These are phyloP conservation scores for Montipora sp. DNA, from an alignment of 64 coral and sea anemone species.

Conservation along the genomic window DNA sequence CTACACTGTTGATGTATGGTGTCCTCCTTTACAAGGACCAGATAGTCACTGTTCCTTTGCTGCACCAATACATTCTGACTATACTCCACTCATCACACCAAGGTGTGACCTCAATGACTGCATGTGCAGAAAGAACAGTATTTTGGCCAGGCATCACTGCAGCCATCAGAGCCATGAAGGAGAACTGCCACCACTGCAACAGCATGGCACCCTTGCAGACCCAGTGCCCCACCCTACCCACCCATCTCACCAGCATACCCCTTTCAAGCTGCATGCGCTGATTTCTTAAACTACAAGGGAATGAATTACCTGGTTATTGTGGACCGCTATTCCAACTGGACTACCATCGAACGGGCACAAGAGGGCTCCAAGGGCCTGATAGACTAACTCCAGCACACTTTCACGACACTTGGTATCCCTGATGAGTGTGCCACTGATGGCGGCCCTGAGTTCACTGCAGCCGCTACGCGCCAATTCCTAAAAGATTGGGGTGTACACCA, in stretches of 20 bases:
- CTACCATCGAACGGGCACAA: neutral
- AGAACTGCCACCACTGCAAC: neutral
- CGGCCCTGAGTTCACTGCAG: conserved; percentile 18
- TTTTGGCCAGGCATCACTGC: no score
- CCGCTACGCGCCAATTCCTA: neutral
- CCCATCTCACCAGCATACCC: neutral
- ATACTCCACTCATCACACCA: no score
- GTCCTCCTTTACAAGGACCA: no score
- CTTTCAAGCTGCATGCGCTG: neutral
- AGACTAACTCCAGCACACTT: neutral
- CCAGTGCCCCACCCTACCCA: neutral
- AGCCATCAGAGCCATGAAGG: no score
- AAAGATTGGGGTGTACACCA: conserved; percentile 43
- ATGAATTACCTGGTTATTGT: conserved; percentile 21
- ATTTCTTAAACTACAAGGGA: conserved; percentile 45
- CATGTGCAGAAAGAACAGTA: no score
- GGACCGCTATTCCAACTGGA: conserved; percentile 30
- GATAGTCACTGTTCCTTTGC: no score
- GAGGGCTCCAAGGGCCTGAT: conserved; percentile 21
- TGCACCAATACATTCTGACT: no score
- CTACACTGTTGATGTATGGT: no score
- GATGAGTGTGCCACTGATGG: conserved; percentile 5
- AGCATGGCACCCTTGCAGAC: conserved; percentile 1
- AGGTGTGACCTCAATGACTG: no score
- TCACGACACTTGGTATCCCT: conserved; percentile 8